Evolutionary conservation across 2,888 invertebrate species (phyloP), one percentile per base, ranked within the genome.

Genomic region (Selenia dentaria): DNA sequence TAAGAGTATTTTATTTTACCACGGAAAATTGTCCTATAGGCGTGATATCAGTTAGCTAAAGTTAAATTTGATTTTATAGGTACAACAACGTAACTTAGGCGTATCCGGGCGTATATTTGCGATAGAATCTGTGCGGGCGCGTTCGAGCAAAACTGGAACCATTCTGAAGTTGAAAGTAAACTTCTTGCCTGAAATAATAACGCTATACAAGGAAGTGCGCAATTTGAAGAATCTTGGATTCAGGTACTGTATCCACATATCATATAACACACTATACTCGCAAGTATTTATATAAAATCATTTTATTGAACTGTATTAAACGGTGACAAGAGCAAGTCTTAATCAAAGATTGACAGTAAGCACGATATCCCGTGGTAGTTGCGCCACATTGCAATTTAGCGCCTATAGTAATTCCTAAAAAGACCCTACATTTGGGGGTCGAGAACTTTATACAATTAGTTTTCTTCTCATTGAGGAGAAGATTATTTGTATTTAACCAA

Each of bases 131-230:
- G 94, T 94, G 1, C 93, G 95, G 10, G 91, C 93, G n/a, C 93
- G 96, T 51, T 94, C 94, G 37, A 96, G 96, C 39, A 94, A 97
- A 57, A 93, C 94, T 1, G 94, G 94, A 6, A 97, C 96, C 70
- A 93, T 97, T n/a, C 89, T 98, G 33, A 97, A 97, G 68, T 78
- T 99, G 45, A 95, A 96, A 79, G 96, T 96, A 0, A 99, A 99
- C 91, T 99, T 99, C 79, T 92, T 98, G 45, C 98, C 99, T 0
- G 99, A 99, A 85, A 98, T 99, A 68, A 99, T 99, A 54, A 98
- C 98, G 0, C 91, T 99, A 24, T 97, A 98, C 26, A 99, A 99
- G 84, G 99, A 99, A 94, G 99, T 98, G 18, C 94, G 99, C 34
- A 98, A 99, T 84, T 92, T 99, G 74, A 97, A 98, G 76, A 97